Evolutionary conservation across 2,797 vertebrate species (phyloP).

Genomic region (Poeciliopsis infans): DNA sequence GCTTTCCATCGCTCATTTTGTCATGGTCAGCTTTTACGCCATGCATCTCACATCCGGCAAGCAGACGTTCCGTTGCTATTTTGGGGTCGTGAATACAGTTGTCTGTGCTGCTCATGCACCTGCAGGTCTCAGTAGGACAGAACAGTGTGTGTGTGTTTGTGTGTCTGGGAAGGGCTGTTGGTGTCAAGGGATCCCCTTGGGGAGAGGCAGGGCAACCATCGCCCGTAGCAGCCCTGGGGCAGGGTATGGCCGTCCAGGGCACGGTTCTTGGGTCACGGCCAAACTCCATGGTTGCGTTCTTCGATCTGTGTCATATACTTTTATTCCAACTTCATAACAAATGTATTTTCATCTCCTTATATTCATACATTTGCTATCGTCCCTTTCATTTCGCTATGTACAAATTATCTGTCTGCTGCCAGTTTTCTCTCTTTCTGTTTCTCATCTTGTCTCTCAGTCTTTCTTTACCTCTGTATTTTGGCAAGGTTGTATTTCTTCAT

Average conservation of each 20-base stretch:
- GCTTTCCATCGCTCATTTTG: constrained; percentile 64
- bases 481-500: constrained; percentile 91
- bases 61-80: constrained; percentile 64
- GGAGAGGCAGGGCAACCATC: constrained; percentile 81
- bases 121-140: constrained; percentile 40
- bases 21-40: constrained; percentile 72
- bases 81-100: constrained; percentile 71
- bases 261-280: constrained; percentile 77
- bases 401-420: constrained; percentile 42
- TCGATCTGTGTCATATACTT: constrained; percentile 35
- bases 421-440: constrained; percentile 31
- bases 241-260: constrained; percentile 79
- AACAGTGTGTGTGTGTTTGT: constrained; percentile 34
- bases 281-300: constrained; percentile 68
- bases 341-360: constrained; percentile 37
- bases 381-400: background rate
- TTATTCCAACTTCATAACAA: constrained; percentile 13
- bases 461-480: constrained; percentile 68
- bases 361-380: constrained; percentile 10
- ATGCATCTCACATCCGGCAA: constrained; percentile 41
- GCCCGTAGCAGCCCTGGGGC: constrained; percentile 82
- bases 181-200: constrained; percentile 73
- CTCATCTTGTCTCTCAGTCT: constrained; percentile 60
- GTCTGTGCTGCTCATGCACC: constrained; percentile 64
- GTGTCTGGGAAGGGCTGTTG: constrained; percentile 36